A percentile compares a stretch with the other conserved stretches of the same genome.
Conservation (phyloP, 2,797 vertebrate genomes). For the Linurgus olivaceus region DNA sequence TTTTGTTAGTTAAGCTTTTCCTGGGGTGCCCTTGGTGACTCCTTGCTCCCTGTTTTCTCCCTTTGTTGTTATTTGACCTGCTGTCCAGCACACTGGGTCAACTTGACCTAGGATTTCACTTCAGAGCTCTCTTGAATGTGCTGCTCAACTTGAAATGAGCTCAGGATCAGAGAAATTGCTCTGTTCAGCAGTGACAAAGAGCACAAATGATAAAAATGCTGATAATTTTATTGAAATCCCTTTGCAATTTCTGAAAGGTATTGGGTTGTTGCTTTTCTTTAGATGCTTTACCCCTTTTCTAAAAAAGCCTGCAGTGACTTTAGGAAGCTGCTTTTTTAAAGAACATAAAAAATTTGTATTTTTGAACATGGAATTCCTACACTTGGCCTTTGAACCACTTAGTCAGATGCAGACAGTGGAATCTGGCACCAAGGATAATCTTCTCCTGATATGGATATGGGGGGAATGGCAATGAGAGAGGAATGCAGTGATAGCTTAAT, state of each 20-base stretch:
- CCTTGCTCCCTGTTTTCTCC: not conserved
- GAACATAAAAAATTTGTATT: not conserved
- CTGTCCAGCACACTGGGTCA: not conserved
- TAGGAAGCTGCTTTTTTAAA: not conserved
- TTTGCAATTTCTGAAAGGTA: not conserved
- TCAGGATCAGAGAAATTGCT: not conserved
- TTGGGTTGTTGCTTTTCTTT: not conserved
- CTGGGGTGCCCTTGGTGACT: not conserved
- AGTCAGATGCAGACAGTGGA: constrained; percentile 63
- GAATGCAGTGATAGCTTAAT: constrained; percentile 50
- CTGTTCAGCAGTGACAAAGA: not conserved
- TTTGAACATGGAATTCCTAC: constrained; percentile 23
- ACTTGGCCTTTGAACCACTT: constrained; percentile 48
- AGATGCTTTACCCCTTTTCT: not conserved
- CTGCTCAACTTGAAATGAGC: not conserved
- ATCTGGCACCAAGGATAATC: constrained; percentile 60
- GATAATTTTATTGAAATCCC: not conserved
- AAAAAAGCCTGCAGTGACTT: not conserved
- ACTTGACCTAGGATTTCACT: not conserved
- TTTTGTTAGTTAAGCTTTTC: not conserved
- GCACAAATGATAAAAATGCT: not conserved
- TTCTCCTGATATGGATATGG: constrained; percentile 59
- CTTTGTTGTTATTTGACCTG: not conserved
- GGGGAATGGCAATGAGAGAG: constrained; percentile 40
- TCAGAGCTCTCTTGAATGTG: not conserved